These are phyloP conservation scores for Phyllostomus hastatus DNA, from an alignment of 2,113 vertebrate species.

Conservation along the genomic window DNA sequence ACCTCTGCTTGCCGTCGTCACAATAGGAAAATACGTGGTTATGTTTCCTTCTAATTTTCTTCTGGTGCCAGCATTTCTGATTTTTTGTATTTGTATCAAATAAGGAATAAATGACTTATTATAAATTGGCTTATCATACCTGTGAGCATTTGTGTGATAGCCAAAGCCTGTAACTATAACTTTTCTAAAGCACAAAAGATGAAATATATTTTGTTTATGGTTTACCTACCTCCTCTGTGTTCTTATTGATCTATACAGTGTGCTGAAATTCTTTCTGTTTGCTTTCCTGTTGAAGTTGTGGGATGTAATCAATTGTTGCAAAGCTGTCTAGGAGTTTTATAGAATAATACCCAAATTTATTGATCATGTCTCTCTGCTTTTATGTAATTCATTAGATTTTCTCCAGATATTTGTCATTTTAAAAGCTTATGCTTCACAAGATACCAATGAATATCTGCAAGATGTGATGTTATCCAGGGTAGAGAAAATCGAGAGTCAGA, in stretches of 20 bases:
- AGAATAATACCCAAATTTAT: background rate
- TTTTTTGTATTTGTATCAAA: background rate
- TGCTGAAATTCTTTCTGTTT: slow-evolving; percentile 14
- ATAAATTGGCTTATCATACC: background rate
- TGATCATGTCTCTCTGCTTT: background rate
- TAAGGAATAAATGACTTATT: background rate
- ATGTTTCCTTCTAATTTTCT: background rate
- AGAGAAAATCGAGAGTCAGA: background rate
- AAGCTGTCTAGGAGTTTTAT: slow-evolving; percentile 28
- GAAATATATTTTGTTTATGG: slow-evolving; percentile 40
- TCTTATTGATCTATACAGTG: background rate
- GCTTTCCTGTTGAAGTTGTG: slow-evolving; percentile 15
- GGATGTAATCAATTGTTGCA: background rate
- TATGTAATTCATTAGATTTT: slow-evolving; percentile 10
- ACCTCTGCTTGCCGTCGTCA: background rate
- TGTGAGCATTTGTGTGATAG: background rate
- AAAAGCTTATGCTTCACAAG: background rate
- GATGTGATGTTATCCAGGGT: background rate
- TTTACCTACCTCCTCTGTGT: background rate
- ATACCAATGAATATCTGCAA: background rate
- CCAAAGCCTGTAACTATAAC: background rate
- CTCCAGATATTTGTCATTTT: slow-evolving; percentile 10
- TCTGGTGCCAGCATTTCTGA: slow-evolving; percentile 6
- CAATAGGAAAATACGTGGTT: background rate
- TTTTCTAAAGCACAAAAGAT: slow-evolving; percentile 30